phyloP scores from a whole-genome alignment of 2,113 vertebrate genomes.

The Theristicus caerulescens region DNA sequence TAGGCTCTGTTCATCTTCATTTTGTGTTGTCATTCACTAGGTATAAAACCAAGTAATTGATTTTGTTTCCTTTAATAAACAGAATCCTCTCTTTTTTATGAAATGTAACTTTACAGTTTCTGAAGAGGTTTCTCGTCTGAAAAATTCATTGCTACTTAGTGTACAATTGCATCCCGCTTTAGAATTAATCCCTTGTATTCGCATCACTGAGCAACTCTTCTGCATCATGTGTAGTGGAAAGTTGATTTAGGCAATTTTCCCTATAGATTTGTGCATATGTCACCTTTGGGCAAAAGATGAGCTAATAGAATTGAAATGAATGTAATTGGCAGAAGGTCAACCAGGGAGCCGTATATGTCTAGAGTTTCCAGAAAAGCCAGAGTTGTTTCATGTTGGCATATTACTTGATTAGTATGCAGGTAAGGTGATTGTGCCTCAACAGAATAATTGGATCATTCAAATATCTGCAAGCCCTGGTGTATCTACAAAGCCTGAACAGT shows the following conservation, averaged over 20 bases:
- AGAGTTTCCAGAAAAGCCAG: conserved; percentile 71
- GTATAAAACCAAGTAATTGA: neutral
- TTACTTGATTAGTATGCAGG: conserved; percentile 82
- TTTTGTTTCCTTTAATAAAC: neutral
- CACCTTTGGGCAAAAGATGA: conserved; percentile 78
- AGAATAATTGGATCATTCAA: conserved; percentile 84
- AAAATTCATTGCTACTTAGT: conserved; percentile 27
- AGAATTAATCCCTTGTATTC: neutral
- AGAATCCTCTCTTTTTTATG: neutral
- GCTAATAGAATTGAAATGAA: conserved; percentile 81
- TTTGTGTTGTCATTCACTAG: neutral
- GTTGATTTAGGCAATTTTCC: conserved; percentile 55
- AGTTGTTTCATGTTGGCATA: conserved; percentile 62
- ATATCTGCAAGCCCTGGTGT: conserved; percentile 81
- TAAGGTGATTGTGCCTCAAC: conserved; percentile 73
- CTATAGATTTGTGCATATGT: conserved; percentile 68
- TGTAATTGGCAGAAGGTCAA: conserved; percentile 80
- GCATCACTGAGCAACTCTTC: neutral
- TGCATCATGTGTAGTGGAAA: neutral
- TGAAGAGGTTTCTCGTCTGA: neutral
- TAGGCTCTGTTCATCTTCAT: neutral
- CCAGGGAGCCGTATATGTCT: conserved; percentile 51
- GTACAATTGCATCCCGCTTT: conserved; percentile 15
- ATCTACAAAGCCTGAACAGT: conserved; percentile 82
- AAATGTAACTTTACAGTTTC: neutral